Conservation (phyloP, 2,888 invertebrate genomes). For the Lepidonotus clava region DNA sequence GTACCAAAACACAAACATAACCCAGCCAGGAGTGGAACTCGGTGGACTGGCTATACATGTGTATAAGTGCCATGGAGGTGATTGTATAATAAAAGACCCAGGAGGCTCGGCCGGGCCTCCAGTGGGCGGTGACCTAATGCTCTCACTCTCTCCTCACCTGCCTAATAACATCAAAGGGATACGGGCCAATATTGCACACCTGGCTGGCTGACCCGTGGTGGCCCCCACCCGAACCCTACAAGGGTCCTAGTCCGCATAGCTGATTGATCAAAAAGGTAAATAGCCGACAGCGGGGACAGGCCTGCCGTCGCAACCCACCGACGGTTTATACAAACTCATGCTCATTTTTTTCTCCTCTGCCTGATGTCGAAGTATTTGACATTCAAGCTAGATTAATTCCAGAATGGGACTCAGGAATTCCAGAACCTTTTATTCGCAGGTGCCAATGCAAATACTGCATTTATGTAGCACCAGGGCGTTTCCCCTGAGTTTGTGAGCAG, state of each 20-base stretch:
- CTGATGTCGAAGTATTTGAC: no score
- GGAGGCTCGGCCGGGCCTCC: not conserved
- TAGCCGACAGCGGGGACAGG: not conserved
- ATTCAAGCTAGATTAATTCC: no score
- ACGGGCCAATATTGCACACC: not conserved
- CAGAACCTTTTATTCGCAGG: no score
- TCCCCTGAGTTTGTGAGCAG: no score
- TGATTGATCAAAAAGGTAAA: not conserved
- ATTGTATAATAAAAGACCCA: not conserved
- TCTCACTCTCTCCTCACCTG: not conserved
- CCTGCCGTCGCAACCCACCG: no score
- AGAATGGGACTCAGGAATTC: no score
- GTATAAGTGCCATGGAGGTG: slow-evolving; percentile 21
- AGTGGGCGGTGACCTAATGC: not conserved
- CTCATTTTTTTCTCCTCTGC: no score
- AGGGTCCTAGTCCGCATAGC: not conserved
- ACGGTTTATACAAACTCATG: no score
- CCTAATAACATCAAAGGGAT: slow-evolving; percentile 1
- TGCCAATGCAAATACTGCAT: no score
- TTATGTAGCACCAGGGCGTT: no score
- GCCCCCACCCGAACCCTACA: not conserved
- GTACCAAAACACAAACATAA: not conserved
- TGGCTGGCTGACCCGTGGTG: not conserved
- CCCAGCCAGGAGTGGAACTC: not conserved
- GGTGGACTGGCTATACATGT: no score